Evolutionary conservation across 2,888 invertebrate genomes (phyloP).

Genomic region (Drosophila demipolita): DNA sequence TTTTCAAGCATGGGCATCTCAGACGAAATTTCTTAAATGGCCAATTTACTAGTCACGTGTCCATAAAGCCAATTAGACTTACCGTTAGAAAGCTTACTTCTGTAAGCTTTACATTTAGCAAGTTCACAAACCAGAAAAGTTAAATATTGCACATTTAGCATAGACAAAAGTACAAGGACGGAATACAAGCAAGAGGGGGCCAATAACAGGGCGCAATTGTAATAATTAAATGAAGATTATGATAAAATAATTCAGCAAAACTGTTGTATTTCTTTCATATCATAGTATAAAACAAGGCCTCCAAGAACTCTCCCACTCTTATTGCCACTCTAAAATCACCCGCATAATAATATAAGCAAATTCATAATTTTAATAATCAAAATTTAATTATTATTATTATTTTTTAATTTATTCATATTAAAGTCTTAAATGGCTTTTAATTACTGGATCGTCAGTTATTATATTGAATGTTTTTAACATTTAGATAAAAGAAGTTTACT

Average conservation of each 20-base stretch:
- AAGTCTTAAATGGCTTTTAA: slow-evolving; percentile 36
- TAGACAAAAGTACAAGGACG: slow-evolving; percentile 1
- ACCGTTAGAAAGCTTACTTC: slow-evolving; percentile 40
- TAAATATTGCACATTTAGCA: not conserved
- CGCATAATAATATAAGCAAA: not conserved
- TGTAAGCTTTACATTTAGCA: slow-evolving; percentile 50
- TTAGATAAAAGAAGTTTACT: slow-evolving; percentile 25
- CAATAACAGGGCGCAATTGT: not conserved
- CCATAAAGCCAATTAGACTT: slow-evolving; percentile 61
- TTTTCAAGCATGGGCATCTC: slow-evolving; percentile 42
- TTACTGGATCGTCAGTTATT: slow-evolving; percentile 47
- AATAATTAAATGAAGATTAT: not conserved
- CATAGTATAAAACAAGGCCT: too few species aligned
- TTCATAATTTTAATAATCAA: not conserved
- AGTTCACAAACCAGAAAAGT: slow-evolving; percentile 42
- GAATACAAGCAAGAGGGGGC: too few species aligned
- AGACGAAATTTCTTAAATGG: slow-evolving; percentile 38
- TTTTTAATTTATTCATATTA: slow-evolving; percentile 24
- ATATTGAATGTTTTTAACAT: slow-evolving; percentile 37
- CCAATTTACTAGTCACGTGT: slow-evolving; percentile 67
- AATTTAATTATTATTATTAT: not conserved
- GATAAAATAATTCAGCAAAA: not conserved
- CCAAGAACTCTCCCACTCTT: not conserved
- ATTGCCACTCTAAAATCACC: not conserved
- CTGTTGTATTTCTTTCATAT: too few species aligned